Base-by-base conservation (phyloP, 2,888 invertebrate species). In the Mamestra brassicae region DNA sequence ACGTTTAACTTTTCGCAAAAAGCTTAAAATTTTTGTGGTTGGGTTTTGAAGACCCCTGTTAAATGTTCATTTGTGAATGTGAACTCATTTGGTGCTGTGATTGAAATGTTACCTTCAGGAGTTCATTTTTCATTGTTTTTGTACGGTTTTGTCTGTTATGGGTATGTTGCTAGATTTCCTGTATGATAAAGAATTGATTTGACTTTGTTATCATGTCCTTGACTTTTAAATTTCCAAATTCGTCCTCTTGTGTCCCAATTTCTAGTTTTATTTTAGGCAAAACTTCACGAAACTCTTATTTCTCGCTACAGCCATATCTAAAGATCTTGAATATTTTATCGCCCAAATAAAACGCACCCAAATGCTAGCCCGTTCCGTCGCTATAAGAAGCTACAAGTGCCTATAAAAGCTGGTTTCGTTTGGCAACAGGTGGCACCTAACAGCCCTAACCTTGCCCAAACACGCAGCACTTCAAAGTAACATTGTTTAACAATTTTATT, bases 41-140 rank as follows among this genome's bases (percentile, higher is more conserved):
- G 75, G 70, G 74, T 81, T 87, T 78, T 81, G 73, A 62, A 67
- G 75, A 61, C 76, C 83, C 79, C 74, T 87, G 17, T 76, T 83
- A 62, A 64, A 83, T 85, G 77, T 88, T 89, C 86, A 84, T 86
- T 87, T 83, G 84, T 87, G 84, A 60, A 80, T 82, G 89, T 87
- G 79, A 72, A 78, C 64, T 83, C 81, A 85, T 85, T 71, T 75
- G 77, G 83, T 85, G 79, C 60, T 73, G 86, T 88, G 86, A 55
- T 66, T 58, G 58, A 71, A 75, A 80, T 86, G 78, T 78, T 78
- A 76, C 81, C 70, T 76, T 60, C 64, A 67, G 72, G 63, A 57
- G 63, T 65, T 74, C 73, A 78, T 83, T 36, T 62, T 54, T 62
- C 74, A 71, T 87, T 82, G 68, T 58, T 61, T 80, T 82, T 86